phyloP scores from a whole-genome alignment of 1,140 invertebrate species.

The Globodera rostochiensis region DNA sequence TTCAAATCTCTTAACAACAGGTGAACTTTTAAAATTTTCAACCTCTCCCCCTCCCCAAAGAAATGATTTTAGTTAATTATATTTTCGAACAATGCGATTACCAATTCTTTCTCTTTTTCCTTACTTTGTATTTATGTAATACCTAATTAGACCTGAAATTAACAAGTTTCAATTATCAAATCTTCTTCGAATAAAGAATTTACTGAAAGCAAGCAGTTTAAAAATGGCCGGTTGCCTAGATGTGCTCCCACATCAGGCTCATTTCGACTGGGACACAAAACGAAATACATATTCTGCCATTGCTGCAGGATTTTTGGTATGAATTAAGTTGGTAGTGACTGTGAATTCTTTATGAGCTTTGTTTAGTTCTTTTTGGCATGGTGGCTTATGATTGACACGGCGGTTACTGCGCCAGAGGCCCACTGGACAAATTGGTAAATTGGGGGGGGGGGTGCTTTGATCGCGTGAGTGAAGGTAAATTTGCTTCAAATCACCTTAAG shows the following conservation, averaged over 20 bases:
- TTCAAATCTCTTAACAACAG: too few relatives aligned
- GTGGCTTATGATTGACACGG: constrained; percentile 96
- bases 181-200: too few relatives aligned
- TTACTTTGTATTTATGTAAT: too few relatives aligned
- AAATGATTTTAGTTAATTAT: too few relatives aligned
- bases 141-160: too few relatives aligned
- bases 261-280: constrained; percentile 47
- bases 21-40: too few relatives aligned
- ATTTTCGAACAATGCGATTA: too few relatives aligned
- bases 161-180: too few relatives aligned
- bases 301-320: constrained; percentile 48
- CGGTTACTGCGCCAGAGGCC: constrained; percentile 73
- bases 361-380: constrained; percentile 79
- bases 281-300: constrained; percentile 49
- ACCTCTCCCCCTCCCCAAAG: too few relatives aligned
- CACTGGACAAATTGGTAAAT: constrained; percentile 71
- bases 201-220: too few relatives aligned
- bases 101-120: too few relatives aligned
- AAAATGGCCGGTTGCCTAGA: constrained; percentile 50
- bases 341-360: not conserved
- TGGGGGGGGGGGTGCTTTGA: not conserved
- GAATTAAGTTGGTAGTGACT: constrained; percentile 5
- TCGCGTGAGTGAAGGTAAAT: too few relatives aligned
- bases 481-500: constrained; percentile 65
- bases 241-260: constrained; percentile 23